Evolutionary conservation across 2,113 vertebrate species (phyloP).

Genomic region (Urocynchramus pylzowi): DNA sequence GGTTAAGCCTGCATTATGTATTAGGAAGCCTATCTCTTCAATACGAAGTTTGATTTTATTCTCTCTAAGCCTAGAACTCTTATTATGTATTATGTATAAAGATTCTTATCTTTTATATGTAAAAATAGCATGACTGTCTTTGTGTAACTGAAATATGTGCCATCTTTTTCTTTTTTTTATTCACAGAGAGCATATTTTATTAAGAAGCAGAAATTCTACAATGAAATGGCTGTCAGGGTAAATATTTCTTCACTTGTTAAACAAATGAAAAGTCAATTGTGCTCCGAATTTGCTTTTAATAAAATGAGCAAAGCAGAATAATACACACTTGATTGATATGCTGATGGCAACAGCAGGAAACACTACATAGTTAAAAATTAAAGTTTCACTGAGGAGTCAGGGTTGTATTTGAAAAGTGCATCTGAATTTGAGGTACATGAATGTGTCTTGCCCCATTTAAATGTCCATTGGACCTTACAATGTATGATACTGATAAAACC

Average conservation of each 20-base stretch:
- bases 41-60: conserved; percentile 86
- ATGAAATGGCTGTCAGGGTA: conserved; percentile 98
- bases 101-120: conserved; percentile 91
- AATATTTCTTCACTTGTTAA: conserved; percentile 94
- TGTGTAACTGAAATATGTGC: conserved; percentile 84
- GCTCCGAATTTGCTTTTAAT: conserved; percentile 82
- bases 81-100: conserved; percentile 99
- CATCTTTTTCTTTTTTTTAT: conserved; percentile 79
- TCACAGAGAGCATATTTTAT: conserved; percentile 93
- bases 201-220: conserved; percentile 98
- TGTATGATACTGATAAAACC: neutral
- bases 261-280: conserved; percentile 90
- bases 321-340: conserved; percentile 79
- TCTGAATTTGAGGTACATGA: conserved; percentile 45
- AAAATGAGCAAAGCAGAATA: conserved; percentile 79
- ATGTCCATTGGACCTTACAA: neutral
- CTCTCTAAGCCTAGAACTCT: conserved; percentile 79
- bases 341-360: conserved; percentile 70
- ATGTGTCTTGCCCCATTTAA: neutral
- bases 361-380: conserved; percentile 74
- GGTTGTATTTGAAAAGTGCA: conserved; percentile 54
- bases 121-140: conserved; percentile 84
- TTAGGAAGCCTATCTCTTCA: conserved; percentile 92
- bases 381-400: conserved; percentile 58
- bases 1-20: conserved; percentile 94